Conservation (phyloP, 2,797 vertebrate genomes). For the Sphenodon punctatus region DNA sequence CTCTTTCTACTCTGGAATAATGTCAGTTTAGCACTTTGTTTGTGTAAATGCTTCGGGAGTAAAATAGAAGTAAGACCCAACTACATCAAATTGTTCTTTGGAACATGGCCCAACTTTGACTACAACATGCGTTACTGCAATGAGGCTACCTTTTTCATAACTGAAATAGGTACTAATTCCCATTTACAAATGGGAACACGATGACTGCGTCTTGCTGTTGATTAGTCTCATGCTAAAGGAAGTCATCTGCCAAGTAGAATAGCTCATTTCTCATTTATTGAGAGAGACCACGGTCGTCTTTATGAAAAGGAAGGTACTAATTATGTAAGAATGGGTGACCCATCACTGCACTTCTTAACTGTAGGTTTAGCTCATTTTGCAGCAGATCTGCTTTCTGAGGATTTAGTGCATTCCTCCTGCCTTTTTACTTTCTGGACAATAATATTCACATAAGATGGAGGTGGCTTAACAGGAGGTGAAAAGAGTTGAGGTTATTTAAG, state of each 20-base stretch:
- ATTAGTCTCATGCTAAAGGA: too few relatives aligned
- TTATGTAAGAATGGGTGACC: accelerated
- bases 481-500: neutral
- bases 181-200: too few relatives aligned
- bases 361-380: accelerated
- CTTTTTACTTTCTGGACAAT: neutral
- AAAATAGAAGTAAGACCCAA: too few relatives aligned
- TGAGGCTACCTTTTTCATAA: too few relatives aligned
- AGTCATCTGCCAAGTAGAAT: neutral
- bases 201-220: neutral
- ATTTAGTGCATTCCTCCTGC: neutral
- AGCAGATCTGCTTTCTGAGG: accelerated
- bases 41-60: too few relatives aligned
- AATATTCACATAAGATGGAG: neutral
- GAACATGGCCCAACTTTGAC: too few relatives aligned
- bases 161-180: too few relatives aligned
- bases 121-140: too few relatives aligned
- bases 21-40: too few relatives aligned
- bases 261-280: accelerated
- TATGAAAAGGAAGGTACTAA: accelerated
- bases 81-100: too few relatives aligned
- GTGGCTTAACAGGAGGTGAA: neutral
- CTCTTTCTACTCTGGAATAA: too few relatives aligned
- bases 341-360: neutral
- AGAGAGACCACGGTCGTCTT: neutral